Evolutionary conservation across 2,113 vertebrate genomes (phyloP).

Genomic region (Ailurus styani): DNA sequence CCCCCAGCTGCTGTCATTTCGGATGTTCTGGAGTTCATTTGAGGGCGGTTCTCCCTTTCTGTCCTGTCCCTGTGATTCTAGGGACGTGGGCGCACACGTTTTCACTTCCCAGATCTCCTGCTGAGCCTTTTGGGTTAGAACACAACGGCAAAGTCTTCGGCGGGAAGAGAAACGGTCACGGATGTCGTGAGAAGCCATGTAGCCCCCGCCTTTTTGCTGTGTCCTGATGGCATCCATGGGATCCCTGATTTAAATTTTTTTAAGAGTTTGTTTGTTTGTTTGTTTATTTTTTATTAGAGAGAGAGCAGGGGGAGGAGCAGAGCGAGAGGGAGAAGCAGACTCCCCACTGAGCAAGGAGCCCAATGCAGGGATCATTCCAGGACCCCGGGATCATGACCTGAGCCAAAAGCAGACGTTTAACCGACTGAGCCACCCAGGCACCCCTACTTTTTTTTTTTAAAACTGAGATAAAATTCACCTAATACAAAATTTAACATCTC

Average conservation of each 20-base stretch:
- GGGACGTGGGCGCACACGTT: fast-evolving
- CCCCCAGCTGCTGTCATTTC: neutral
- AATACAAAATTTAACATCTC: neutral
- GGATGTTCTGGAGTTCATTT: neutral
- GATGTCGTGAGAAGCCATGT: neutral
- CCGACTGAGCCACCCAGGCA: neutral
- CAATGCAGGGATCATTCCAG: neutral
- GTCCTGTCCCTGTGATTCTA: neutral
- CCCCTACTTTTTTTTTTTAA: neutral
- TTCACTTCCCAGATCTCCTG: neutral
- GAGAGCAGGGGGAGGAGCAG: neutral
- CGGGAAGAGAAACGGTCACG: neutral
- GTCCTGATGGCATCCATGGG: neutral
- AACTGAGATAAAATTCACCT: neutral
- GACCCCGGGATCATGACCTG: neutral
- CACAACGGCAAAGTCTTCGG: neutral
- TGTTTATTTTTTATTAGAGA: neutral
- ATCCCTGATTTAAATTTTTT: neutral
- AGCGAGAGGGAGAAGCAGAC: neutral
- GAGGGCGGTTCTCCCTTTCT: neutral
- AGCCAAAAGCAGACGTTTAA: neutral
- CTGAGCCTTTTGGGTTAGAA: neutral
- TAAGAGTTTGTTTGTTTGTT: neutral
- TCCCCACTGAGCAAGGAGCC: neutral
- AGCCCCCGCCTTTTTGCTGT: neutral